A percentile compares a stretch with the other conserved stretches of the same genome.
Evolutionary conservation across 2,797 vertebrate species (phyloP).

Genomic region (Pyrocephalus nanus): DNA sequence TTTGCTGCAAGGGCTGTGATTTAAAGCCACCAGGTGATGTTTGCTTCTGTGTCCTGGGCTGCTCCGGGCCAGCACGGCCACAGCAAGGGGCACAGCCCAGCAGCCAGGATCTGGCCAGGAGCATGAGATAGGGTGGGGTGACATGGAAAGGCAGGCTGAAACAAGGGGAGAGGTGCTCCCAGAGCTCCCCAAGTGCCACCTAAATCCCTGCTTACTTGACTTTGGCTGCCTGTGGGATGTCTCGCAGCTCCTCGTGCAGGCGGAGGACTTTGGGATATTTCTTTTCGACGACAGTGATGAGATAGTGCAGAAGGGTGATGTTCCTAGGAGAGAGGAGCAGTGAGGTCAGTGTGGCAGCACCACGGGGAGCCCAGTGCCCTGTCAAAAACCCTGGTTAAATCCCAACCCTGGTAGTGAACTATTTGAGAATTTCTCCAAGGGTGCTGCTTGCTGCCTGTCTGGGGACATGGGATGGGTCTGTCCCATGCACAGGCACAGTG

Average conservation of each 20-base stretch:
- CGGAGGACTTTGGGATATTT: conserved; percentile 94
- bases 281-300: conserved; percentile 97
- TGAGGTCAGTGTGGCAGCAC: background rate
- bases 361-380: rapidly evolving
- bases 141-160: background rate
- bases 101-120: background rate
- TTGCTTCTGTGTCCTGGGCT: background rate
- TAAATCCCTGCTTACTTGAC: conserved; percentile 87
- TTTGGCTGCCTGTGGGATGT: conserved; percentile 92
- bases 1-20: background rate
- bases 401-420: background rate
- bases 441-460: background rate
- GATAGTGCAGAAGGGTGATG: conserved; percentile 96
- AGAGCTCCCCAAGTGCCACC: background rate
- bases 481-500: background rate
- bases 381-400: background rate
- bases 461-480: background rate
- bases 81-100: background rate
- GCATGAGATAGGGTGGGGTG: rapidly evolving
- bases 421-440: background rate
- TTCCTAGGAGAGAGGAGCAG: conserved; percentile 78
- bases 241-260: conserved; percentile 89
- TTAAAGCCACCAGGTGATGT: conserved; percentile 32
- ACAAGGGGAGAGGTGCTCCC: background rate
- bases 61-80: rapidly evolving